These are phyloP conservation scores for Oryzias dopingdopingensis DNA, from an alignment of 2,797 vertebrate genomes.

Conservation along the genomic window DNA sequence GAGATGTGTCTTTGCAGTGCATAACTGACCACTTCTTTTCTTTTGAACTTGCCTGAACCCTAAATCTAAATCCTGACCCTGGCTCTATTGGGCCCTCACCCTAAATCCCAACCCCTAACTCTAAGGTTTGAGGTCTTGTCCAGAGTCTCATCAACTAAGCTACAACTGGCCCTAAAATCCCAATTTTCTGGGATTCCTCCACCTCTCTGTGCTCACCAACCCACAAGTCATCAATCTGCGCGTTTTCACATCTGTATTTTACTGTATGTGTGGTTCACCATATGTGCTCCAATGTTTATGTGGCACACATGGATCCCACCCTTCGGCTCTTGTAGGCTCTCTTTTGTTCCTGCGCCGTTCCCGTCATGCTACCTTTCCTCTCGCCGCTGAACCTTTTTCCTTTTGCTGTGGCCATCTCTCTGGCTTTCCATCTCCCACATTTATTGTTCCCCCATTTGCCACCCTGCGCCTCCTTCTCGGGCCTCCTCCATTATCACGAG, in stretches of 20 bases:
- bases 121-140: too few relatives aligned
- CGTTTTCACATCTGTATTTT: conserved; percentile 55
- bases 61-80: too few relatives aligned
- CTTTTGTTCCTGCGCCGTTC: conserved; percentile 23
- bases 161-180: too few relatives aligned
- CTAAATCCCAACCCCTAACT: too few relatives aligned
- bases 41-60: too few relatives aligned
- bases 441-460: conserved; percentile 25
- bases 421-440: conserved; percentile 17
- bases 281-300: conserved; percentile 61
- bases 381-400: conserved; percentile 2
- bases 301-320: conserved; percentile 61
- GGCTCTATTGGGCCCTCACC: too few relatives aligned
- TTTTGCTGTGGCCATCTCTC: background rate
- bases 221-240: conserved; percentile 41
- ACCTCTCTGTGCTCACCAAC: conserved; percentile 34
- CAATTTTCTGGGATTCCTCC: conserved; percentile 37
- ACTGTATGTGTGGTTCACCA: conserved; percentile 59
- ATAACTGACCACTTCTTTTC: conserved; percentile 36
- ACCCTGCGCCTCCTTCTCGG: conserved; percentile 44
- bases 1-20: conserved; percentile 13
- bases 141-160: too few relatives aligned
- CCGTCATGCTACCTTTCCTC: conserved; percentile 23
- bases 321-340: conserved; percentile 39
- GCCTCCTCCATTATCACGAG: conserved; percentile 74